Percentiles rank a stretch among this genome's conserved stretches.
phyloP scores from a whole-genome alignment of 2,113 vertebrate genomes.

The Vulpes ferrilata region DNA sequence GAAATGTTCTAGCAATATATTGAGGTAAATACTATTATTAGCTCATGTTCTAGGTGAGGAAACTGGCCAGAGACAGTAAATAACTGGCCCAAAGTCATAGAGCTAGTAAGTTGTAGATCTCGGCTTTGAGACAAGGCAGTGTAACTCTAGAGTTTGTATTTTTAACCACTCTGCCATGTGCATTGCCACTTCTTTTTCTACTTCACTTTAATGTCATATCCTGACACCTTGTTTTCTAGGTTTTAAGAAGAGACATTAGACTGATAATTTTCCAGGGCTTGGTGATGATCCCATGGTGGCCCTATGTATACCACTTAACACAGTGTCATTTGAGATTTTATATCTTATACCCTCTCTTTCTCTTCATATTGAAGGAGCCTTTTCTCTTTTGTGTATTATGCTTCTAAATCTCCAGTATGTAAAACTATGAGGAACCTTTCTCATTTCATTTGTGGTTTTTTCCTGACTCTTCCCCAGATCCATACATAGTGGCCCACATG shows the following conservation, averaged over 20 bases:
- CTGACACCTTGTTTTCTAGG: background rate
- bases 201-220: background rate
- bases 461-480: conserved; percentile 2
- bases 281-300: background rate
- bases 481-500: background rate
- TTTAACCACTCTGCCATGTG: background rate
- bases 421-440: background rate
- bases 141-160: background rate
- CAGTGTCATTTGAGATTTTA: background rate
- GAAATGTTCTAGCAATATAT: background rate
- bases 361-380: background rate
- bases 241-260: conserved; percentile 29
- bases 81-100: background rate
- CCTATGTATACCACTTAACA: conserved; percentile 4
- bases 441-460: conserved; percentile 39
- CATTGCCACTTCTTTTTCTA: conserved; percentile 2
- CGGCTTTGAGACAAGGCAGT: background rate
- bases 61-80: background rate
- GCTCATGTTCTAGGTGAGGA: background rate
- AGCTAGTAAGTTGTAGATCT: background rate
- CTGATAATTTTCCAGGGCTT: background rate
- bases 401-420: background rate
- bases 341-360: background rate
- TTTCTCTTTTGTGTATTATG: conserved; percentile 18
- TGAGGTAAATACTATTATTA: background rate